Conservation (phyloP, 2,113 vertebrate species). For the Pteruthius melanotis region DNA sequence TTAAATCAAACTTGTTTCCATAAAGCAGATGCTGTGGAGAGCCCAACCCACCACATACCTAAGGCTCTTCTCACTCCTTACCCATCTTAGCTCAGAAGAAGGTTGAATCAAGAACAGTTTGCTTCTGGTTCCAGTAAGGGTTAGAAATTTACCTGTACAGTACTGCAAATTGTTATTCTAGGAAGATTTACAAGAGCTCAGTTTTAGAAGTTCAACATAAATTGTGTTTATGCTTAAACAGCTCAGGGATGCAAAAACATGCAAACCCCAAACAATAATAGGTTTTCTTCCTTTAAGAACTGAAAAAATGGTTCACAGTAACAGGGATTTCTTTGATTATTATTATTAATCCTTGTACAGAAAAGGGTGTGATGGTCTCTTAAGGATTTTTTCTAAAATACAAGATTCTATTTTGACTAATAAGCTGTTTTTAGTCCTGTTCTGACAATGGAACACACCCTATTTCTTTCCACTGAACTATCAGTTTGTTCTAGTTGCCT, state of each 20-base stretch:
- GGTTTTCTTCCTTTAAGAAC: background rate
- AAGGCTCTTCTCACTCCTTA: background rate
- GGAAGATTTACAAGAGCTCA: background rate
- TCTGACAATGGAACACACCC: background rate
- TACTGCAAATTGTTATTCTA: background rate
- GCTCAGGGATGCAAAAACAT: background rate
- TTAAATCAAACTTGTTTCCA: background rate
- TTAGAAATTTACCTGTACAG: background rate
- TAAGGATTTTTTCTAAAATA: background rate
- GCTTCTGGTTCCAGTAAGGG: background rate
- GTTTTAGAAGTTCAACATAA: background rate
- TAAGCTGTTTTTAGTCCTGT: background rate
- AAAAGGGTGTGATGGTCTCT: background rate
- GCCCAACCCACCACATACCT: background rate
- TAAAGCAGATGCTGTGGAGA: background rate
- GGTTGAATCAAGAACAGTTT: background rate
- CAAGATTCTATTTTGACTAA: background rate
- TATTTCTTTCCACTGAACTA: background rate
- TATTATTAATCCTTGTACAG: background rate
- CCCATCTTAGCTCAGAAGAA: background rate
- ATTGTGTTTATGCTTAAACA: background rate
- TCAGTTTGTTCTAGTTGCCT: background rate
- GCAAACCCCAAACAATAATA: background rate
- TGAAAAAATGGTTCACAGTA: background rate
- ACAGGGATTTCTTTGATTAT: background rate